Percentiles rank a stretch among this genome's conserved stretches.
These are phyloP conservation scores for Sicus ferrugineus DNA, from an alignment of 2,888 invertebrate genomes.

Conservation along the genomic window DNA sequence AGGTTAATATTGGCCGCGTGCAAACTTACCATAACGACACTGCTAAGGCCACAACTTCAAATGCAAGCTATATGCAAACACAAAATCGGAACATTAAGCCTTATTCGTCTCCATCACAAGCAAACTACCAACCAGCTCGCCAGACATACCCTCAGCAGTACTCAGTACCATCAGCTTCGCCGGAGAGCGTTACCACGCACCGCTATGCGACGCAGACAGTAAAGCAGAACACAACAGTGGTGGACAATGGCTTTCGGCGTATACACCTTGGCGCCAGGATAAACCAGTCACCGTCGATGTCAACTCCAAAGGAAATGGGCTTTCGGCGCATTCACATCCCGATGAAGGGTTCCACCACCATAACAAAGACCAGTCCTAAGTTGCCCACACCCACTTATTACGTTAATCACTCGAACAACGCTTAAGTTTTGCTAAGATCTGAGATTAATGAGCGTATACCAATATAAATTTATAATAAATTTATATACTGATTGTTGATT, in stretches of 20 bases:
- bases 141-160: background rate
- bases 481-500: background rate
- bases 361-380: background rate
- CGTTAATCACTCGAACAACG: constrained; percentile 2
- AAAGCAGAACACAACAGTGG: constrained; percentile 11
- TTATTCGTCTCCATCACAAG: background rate
- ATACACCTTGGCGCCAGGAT: background rate
- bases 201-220: background rate
- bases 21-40: background rate
- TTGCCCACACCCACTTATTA: background rate
- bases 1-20: background rate
- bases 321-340: constrained; percentile 28
- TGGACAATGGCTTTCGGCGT: constrained; percentile 24
- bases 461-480: background rate
- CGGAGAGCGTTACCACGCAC: background rate
- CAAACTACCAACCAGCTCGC: background rate
- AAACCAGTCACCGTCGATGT: background rate
- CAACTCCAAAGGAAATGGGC: background rate
- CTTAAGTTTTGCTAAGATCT: background rate
- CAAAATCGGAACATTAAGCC: background rate
- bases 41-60: background rate
- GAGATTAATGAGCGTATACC: no score
- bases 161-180: background rate
- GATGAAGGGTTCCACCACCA: background rate
- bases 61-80: background rate